Base-by-base conservation (phyloP, 2,888 invertebrate species). In the Lamellibrachia satsuma region DNA sequence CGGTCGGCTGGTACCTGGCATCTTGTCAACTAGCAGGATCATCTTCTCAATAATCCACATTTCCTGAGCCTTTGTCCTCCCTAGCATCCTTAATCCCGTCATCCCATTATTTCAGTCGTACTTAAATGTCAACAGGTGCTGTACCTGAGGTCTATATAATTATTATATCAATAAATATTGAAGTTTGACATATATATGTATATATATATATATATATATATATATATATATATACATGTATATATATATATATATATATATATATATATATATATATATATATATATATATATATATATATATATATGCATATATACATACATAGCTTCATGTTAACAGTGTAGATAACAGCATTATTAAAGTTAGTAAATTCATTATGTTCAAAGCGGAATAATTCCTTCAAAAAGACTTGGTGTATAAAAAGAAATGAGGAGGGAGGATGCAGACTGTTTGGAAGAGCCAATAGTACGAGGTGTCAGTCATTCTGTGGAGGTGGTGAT, bases 381-480 rank as follows among this genome's bases (percentile, higher is more conserved):
- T 55, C 55, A 55, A 55, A 55, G 8, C 9, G 55, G 55, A 55
- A 55, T 1, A 7, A 55, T 55, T 55, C 9, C 55, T 55, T 55
- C 55, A 55, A 55, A 55, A 55, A 9, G 3, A 55, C 7, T 55
- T 55, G 9, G 8, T 55, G 55, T 55, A 55, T 55, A 9, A 7
- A 1, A 55, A 55, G 55, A 55, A 9, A 55, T 8, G 75, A 75
- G 75, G 75, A 75, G 75, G 75, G 75, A 75, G 75, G 75, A 1
- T 75, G 75, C 75, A 75, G 75, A 75, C 75, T 75, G 75, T n/a
- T 22, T 75, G 75, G 75, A 75, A 75, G 75, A 75, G 75, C 75
- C 6, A 75, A n/a, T 75, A 75, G 22, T 75, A 75, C 22, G 75
- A 75, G 75, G 75, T 75, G 75, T 75, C 75, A 75, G 75, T 75